Evolutionary conservation across 1,140 invertebrate genomes (phyloP).

Genomic region (Hypothenemus hampei): DNA sequence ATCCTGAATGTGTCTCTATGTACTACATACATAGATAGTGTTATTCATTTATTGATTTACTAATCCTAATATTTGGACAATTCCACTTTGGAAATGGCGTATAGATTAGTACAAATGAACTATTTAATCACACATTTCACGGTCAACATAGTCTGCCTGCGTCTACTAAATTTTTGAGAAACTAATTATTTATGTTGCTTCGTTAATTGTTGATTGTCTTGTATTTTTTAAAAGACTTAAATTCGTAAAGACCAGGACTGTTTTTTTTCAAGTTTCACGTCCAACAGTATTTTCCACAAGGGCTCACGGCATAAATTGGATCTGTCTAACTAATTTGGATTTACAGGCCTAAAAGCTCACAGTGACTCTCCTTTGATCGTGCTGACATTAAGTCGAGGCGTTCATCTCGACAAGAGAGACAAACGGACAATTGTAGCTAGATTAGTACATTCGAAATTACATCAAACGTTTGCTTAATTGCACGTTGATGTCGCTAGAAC

Average conservation of each 20-base stretch:
- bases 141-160: too few relatives aligned
- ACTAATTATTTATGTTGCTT: too few relatives aligned
- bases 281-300: conserved; percentile 8
- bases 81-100: too few relatives aligned
- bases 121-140: too few relatives aligned
- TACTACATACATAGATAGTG: too few relatives aligned
- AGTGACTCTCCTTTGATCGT: conserved; percentile 10
- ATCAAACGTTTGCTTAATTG: conserved; percentile 21
- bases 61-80: too few relatives aligned
- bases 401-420: conserved; percentile 5
- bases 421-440: conserved; percentile 10
- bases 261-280: conserved; percentile 5
- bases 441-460: conserved; percentile 17
- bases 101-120: too few relatives aligned
- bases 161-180: too few relatives aligned
- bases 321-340: conserved; percentile 19
- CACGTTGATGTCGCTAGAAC: conserved; percentile 9
- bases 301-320: conserved; percentile 12
- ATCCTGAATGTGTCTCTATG: neutral
- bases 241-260: conserved; percentile 5
- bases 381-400: conserved; percentile 9
- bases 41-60: too few relatives aligned
- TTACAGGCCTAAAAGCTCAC: conserved; percentile 14
- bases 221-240: too few relatives aligned
- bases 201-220: too few relatives aligned